Conservation (phyloP, 1,140 invertebrate genomes). For the Tigriopus japonicus region DNA sequence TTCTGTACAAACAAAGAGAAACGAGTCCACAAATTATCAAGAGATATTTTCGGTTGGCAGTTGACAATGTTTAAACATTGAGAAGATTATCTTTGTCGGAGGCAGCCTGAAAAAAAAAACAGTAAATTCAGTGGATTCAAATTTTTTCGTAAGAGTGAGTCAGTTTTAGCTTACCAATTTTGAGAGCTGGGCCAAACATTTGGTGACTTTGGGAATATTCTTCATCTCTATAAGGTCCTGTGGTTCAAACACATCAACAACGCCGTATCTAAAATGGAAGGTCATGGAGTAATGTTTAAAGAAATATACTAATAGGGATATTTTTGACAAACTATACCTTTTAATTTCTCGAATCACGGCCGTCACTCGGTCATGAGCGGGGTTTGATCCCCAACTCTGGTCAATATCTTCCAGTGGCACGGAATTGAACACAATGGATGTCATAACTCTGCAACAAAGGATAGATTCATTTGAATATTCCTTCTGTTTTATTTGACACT, state of each 20-base stretch:
- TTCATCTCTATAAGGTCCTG: constrained; percentile 12
- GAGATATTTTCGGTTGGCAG: too few species aligned
- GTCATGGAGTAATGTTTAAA: too few species aligned
- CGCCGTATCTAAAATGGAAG: constrained; percentile 10
- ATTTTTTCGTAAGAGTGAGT: background rate
- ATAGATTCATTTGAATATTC: background rate
- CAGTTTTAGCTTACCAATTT: constrained; percentile 10
- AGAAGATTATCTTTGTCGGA: constrained; percentile 11
- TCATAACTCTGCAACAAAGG: constrained; percentile 5
- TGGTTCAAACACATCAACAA: constrained; percentile 12
- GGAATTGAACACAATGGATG: constrained; percentile 14
- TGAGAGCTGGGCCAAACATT: constrained; percentile 11
- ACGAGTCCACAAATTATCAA: too few species aligned
- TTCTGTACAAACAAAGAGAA: too few species aligned
- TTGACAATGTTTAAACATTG: background rate
- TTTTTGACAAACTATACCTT: background rate
- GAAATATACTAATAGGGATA: too few species aligned
- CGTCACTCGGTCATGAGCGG: constrained; percentile 5
- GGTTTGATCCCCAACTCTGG: constrained; percentile 8
- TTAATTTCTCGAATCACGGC: constrained; percentile 7
- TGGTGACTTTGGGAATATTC: constrained; percentile 14
- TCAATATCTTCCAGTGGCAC: constrained; percentile 14
- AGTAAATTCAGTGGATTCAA: background rate
- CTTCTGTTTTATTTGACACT: background rate
- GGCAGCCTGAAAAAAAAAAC: constrained; percentile 1